These are phyloP conservation scores for Muscina levida DNA, from an alignment of 2,888 invertebrate species.

Conservation along the genomic window DNA sequence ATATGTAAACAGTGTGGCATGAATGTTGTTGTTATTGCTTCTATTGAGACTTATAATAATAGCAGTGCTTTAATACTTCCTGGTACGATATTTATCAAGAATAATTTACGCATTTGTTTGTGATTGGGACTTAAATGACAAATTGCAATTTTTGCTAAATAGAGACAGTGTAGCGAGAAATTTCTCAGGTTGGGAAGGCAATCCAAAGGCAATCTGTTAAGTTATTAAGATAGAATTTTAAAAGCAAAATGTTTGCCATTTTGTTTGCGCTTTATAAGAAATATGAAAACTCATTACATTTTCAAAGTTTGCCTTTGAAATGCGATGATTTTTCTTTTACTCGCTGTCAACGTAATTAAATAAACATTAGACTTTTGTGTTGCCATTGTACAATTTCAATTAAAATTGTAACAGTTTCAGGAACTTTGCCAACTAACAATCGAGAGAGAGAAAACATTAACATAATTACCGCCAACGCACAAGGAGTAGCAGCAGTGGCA, in stretches of 20 bases:
- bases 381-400: conserved; percentile 10
- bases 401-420: conserved; percentile 28
- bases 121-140: neutral
- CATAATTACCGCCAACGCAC: conserved; percentile 52
- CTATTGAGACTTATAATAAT: neutral
- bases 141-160: neutral
- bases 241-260: too few species aligned
- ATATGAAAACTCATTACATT: too few species aligned
- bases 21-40: neutral
- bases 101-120: neutral
- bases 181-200: neutral
- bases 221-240: too few species aligned
- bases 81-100: conserved; percentile 57
- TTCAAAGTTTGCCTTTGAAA: too few species aligned
- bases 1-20: too few species aligned
- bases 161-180: neutral
- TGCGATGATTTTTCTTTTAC: neutral
- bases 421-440: conserved; percentile 58
- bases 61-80: conserved; percentile 55
- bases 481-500: neutral
- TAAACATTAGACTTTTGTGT: neutral
- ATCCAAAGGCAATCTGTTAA: too few species aligned
- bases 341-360: neutral
- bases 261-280: too few species aligned
- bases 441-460: conserved; percentile 49